phyloP scores from a whole-genome alignment of 1,140 invertebrate species.

The Caenorhabditis tropicalis region DNA sequence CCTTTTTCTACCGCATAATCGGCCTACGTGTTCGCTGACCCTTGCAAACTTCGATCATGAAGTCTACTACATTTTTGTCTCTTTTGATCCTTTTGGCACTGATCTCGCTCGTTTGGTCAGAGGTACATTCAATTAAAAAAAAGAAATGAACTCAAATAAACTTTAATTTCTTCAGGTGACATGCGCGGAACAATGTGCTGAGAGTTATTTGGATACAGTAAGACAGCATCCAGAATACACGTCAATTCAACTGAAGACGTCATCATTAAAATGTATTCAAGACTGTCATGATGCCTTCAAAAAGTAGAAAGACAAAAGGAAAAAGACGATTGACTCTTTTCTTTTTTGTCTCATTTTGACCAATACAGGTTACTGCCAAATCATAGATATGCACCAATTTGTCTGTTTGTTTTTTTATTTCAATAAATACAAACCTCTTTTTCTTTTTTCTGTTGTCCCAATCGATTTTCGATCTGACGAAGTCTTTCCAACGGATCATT shows the following conservation, averaged over 20 bases:
- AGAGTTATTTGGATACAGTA: constrained; percentile 32
- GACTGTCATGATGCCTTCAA: constrained; percentile 38
- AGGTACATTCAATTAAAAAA: neutral
- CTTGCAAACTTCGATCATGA: neutral
- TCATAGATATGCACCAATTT: neutral
- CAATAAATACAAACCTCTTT: constrained; percentile 27
- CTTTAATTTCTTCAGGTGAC: neutral
- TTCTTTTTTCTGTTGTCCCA: constrained; percentile 50
- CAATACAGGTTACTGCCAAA: constrained; percentile 17
- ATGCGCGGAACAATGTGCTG: constrained; percentile 44
- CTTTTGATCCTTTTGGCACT: constrained; percentile 2
- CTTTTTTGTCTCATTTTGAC: constrained; percentile 34
- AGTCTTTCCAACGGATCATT: constrained; percentile 70
- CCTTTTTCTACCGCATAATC: neutral
- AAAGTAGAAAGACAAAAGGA: neutral
- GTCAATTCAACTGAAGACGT: constrained; percentile 11
- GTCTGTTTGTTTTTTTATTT: neutral
- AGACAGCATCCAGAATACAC: constrained; percentile 17
- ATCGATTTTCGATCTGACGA: constrained; percentile 65
- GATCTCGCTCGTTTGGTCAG: constrained; percentile 31
- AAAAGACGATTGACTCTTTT: neutral
- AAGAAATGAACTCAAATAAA: neutral
- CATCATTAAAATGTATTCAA: constrained; percentile 40
- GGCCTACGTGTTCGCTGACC: constrained; percentile 25
- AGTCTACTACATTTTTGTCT: constrained; percentile 8